These are phyloP conservation scores for Lithobates sylvaticus DNA, from an alignment of 2,797 vertebrate genomes.

Conservation along the genomic window DNA sequence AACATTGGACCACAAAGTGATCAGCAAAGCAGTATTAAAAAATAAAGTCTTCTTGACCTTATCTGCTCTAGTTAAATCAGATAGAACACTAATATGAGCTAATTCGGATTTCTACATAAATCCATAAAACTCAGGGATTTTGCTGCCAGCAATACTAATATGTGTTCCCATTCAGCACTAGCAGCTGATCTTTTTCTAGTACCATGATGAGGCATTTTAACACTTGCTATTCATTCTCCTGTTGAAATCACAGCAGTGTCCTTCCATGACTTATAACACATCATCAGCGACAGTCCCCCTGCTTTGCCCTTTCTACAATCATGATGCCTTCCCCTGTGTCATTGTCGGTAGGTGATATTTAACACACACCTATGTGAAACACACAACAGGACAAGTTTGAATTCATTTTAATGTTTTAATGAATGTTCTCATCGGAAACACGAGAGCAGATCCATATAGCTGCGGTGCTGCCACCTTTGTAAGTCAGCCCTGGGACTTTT, in stretches of 20 bases:
- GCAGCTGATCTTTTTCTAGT: constrained; percentile 5
- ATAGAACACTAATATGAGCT: neutral
- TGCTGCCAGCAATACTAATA: neutral
- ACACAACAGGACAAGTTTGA: constrained; percentile 1
- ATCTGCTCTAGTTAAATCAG: neutral
- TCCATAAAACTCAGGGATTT: neutral
- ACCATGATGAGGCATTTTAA: constrained; percentile 34
- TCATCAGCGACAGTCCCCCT: neutral
- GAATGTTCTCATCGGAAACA: neutral
- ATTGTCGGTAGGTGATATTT: no score
- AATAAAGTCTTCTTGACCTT: neutral
- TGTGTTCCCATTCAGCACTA: neutral
- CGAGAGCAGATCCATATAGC: neutral
- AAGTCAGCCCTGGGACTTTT: constrained; percentile 38
- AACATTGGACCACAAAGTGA: neutral
- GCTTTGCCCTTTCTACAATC: neutral
- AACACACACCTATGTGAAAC: neutral
- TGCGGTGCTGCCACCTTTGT: no score
- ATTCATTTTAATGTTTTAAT: no score
- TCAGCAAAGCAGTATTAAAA: neutral
- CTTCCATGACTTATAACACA: constrained; percentile 14
- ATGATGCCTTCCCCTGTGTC: neutral
- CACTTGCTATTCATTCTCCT: constrained; percentile 13
- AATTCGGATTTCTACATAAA: neutral
- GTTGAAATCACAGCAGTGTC: constrained; percentile 17